Percentiles rank a stretch among this genome's conserved stretches.
Evolutionary conservation across 2,888 invertebrate species (phyloP).

Genomic region (Athalia circularis): DNA sequence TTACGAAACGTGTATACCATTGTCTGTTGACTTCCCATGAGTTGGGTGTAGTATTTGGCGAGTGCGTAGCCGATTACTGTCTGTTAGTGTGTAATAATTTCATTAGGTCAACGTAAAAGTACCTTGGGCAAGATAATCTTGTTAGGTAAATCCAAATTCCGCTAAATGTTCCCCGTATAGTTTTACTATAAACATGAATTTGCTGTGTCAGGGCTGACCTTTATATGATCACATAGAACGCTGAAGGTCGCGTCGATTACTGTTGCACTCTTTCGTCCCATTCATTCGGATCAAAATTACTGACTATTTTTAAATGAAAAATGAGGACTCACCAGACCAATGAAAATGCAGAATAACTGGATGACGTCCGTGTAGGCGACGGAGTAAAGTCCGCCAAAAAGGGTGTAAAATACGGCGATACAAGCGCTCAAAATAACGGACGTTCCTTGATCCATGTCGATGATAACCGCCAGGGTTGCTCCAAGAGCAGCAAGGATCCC

Average conservation of each 20-base stretch:
- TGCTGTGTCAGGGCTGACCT: neutral
- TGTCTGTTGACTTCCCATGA: neutral
- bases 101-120: constrained; percentile 15
- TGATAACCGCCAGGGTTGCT: constrained; percentile 96
- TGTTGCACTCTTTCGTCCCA: neutral
- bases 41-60: constrained; percentile 11
- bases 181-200: neutral
- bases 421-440: constrained; percentile 96
- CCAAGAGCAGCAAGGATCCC: constrained; percentile 97
- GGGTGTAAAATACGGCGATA: constrained; percentile 97
- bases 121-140: constrained; percentile 11
- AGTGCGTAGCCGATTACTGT: constrained; percentile 1
- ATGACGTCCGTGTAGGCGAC: constrained; percentile 99
- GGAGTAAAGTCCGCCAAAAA: constrained; percentile 97
- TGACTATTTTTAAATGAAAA: neutral
- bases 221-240: neutral
- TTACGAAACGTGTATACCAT: no score
- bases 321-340: constrained; percentile 82
- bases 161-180: neutral
- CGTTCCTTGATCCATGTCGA: constrained; percentile 94
- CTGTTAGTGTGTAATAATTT: constrained; percentile 13
- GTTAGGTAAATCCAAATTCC: constrained; percentile 41
- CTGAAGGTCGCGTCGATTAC: constrained; percentile 6
- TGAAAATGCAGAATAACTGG: constrained; percentile 97
- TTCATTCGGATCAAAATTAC: neutral